These are phyloP conservation scores for Puntigrus tetrazona DNA, from an alignment of 2,113 vertebrate species.

Conservation along the genomic window DNA sequence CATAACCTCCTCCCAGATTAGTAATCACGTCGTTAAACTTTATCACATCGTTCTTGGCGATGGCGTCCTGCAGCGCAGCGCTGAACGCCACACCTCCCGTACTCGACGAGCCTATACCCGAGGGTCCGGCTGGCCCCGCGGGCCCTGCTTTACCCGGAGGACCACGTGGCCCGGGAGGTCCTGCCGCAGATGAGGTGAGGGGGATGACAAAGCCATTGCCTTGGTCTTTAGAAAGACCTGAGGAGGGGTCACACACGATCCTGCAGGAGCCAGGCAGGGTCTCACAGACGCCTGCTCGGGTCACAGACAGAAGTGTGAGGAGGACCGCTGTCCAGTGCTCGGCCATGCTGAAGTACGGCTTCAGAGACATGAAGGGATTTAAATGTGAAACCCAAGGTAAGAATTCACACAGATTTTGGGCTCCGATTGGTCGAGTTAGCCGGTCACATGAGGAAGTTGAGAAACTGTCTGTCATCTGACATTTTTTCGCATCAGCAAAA, in stretches of 20 bases:
- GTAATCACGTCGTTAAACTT: constrained; percentile 57
- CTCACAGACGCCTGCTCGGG: neutral
- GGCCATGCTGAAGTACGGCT: constrained; percentile 34
- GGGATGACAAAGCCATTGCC: constrained; percentile 56
- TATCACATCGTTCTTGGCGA: constrained; percentile 41
- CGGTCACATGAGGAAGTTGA: constrained; percentile 3
- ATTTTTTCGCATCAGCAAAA: constrained; percentile 39
- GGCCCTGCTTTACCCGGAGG: constrained; percentile 56
- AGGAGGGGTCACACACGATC: constrained; percentile 57
- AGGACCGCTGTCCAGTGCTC: neutral
- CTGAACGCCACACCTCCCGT: constrained; percentile 46
- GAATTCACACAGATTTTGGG: neutral
- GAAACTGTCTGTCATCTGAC: constrained; percentile 34
- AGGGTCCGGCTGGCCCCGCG: constrained; percentile 42
- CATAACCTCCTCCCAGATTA: constrained; percentile 54
- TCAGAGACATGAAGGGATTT: neutral
- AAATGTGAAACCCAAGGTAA: neutral
- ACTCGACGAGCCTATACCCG: neutral
- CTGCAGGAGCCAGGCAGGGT: constrained; percentile 51
- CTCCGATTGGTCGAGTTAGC: neutral
- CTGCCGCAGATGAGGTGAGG: constrained; percentile 44
- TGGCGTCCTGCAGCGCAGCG: constrained; percentile 40
- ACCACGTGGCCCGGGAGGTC: constrained; percentile 43
- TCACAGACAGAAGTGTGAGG: constrained; percentile 33
- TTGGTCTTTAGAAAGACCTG: neutral